A percentile compares a stretch with the other conserved stretches of the same genome.
phyloP scores from a whole-genome alignment of 2,888 invertebrate genomes.

The Epinotia demarniana region DNA sequence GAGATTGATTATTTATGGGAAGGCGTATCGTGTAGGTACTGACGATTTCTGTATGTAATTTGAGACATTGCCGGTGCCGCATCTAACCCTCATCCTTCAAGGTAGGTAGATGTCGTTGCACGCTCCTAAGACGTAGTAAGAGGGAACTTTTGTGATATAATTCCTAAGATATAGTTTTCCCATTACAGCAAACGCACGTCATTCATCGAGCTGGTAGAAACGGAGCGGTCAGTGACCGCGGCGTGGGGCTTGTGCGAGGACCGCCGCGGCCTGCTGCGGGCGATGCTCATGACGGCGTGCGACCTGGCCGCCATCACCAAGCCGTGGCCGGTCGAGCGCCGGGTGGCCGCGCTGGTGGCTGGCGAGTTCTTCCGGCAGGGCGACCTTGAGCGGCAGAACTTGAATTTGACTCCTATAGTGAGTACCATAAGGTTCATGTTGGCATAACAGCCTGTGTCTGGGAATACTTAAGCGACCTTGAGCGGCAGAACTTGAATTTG shows the following conservation, averaged over 20 bases:
- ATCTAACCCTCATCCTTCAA: too few relatives aligned
- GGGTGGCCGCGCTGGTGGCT: slow-evolving; percentile 96
- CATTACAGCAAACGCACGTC: slow-evolving; percentile 91
- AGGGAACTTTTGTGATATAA: too few relatives aligned
- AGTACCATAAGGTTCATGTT: slow-evolving; percentile 68
- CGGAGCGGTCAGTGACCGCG: slow-evolving; percentile 66
- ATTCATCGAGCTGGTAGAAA: slow-evolving; percentile 89
- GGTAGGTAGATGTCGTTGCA: too few relatives aligned
- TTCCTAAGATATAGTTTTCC: neutral
- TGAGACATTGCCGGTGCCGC: too few relatives aligned
- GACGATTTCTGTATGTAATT: too few relatives aligned
- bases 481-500: too few relatives aligned
- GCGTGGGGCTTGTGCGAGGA: slow-evolving; percentile 89
- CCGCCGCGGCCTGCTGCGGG: slow-evolving; percentile 92
- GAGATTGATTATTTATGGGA: too few relatives aligned
- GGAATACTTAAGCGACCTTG: slow-evolving; percentile 97
- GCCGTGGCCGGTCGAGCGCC: slow-evolving; percentile 96
- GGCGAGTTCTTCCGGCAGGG: slow-evolving; percentile 98
- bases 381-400: slow-evolving; percentile 94
- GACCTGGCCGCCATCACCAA: slow-evolving; percentile 97
- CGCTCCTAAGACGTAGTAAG: too few relatives aligned
- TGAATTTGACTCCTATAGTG: slow-evolving; percentile 96
- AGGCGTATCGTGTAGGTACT: too few relatives aligned
- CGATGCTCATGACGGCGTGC: slow-evolving; percentile 98
- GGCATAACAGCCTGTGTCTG: neutral